Conservation (phyloP, 2,888 invertebrate genomes). For the Microctonus brassicae region DNA sequence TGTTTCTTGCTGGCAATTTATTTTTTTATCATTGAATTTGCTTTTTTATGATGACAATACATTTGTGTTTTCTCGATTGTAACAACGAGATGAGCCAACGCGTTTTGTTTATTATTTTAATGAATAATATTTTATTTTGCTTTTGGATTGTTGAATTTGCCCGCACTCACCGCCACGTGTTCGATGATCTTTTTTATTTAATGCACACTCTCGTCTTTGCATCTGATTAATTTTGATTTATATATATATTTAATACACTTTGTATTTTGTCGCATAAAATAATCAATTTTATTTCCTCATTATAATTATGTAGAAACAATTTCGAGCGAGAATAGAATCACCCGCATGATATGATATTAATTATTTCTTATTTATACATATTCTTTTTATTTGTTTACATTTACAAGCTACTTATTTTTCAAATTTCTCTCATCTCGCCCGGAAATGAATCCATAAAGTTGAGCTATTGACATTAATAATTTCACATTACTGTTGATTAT, state of each 20-base stretch:
- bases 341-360: conserved; percentile 29
- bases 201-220: not conserved
- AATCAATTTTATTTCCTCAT: not conserved
- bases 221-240: not conserved
- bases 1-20: not conserved
- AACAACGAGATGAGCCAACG: not conserved
- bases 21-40: not conserved
- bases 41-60: not conserved
- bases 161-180: not conserved
- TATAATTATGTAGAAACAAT: conserved; percentile 47
- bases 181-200: not conserved
- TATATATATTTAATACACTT: not conserved
- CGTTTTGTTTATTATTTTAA: not conserved
- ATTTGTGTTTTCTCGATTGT: not conserved
- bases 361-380: not conserved
- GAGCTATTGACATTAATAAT: conserved; percentile 50
- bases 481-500: not conserved
- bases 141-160: not conserved
- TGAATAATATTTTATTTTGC: not conserved
- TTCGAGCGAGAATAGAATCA: conserved; percentile 45
- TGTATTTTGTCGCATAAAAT: not conserved
- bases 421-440: conserved; percentile 35
- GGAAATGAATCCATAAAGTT: conserved; percentile 56
- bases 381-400: not conserved
- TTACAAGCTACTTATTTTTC: not conserved